phyloP scores from a whole-genome alignment of 2,888 invertebrate genomes.

The Thelaira solivaga region DNA sequence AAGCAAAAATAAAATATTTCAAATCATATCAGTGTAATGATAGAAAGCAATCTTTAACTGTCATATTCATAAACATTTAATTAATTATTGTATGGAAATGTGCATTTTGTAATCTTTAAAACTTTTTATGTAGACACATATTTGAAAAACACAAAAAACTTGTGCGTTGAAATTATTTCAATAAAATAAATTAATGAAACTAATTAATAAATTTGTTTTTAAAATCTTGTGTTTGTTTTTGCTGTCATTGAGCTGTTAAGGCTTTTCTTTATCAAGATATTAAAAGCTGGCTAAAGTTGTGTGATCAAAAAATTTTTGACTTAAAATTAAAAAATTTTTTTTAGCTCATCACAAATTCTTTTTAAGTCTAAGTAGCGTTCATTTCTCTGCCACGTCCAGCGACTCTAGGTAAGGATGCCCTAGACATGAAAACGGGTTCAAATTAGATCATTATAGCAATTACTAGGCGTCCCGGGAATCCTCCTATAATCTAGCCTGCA shows the following conservation, averaged over 20 bases:
- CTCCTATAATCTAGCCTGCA: too few species aligned
- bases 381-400: too few species aligned
- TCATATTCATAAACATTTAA: constrained; percentile 50
- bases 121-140: neutral
- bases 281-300: too few species aligned
- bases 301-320: too few species aligned
- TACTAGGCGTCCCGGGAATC: too few species aligned
- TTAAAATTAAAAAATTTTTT: too few species aligned
- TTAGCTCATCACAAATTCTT: too few species aligned
- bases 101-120: constrained; percentile 40
- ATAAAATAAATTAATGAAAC: neutral
- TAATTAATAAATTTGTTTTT: neutral
- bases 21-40: constrained; percentile 49
- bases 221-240: neutral
- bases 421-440: too few species aligned
- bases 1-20: constrained; percentile 52
- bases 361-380: too few species aligned
- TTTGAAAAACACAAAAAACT: neutral
- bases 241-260: neutral
- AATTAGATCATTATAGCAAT: too few species aligned
- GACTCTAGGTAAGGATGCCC: too few species aligned
- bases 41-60: constrained; percentile 58
- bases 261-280: neutral
- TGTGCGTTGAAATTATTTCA: neutral
- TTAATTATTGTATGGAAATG: constrained; percentile 42